Evolutionary conservation across 53 echinoderm and acorn worm genomes (phyloP).

Genomic region (Hippasteria phrygiana): DNA sequence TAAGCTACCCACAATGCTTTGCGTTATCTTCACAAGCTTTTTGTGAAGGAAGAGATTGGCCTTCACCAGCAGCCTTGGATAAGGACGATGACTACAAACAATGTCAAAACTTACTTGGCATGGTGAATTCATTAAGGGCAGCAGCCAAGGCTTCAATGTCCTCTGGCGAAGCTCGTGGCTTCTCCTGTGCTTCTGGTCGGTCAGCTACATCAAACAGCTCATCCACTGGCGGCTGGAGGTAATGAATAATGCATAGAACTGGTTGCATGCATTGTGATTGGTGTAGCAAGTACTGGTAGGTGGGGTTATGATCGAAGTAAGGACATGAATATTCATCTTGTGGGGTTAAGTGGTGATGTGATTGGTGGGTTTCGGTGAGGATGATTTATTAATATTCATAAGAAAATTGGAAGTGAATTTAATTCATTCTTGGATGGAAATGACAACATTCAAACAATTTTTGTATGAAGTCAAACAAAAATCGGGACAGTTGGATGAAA

Average conservation of each 20-base stretch:
- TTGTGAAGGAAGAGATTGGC: too few relatives aligned
- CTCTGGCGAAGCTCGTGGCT: slow-evolving; percentile 66
- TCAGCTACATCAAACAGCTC: slow-evolving; percentile 72
- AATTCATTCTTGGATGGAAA: slow-evolving; percentile 3
- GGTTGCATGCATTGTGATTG: slow-evolving; percentile 51
- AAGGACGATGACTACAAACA: not conserved
- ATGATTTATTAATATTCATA: slow-evolving; percentile 14
- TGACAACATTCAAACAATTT: not conserved
- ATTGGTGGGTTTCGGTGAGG: not conserved
- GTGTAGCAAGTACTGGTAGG: slow-evolving; percentile 10
- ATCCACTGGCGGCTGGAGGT: slow-evolving; percentile 82
- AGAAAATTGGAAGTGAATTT: not conserved
- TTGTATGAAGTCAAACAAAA: not conserved
- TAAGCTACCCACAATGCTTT: too few relatives aligned
- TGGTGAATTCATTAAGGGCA: slow-evolving; percentile 74
- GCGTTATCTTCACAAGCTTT: too few relatives aligned
- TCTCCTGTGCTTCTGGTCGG: slow-evolving; percentile 56
- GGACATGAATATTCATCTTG: slow-evolving; percentile 26
- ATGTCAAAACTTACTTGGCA: slow-evolving; percentile 32
- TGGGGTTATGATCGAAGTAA: slow-evolving; percentile 1
- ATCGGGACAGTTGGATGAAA: not conserved
- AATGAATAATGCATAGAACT: slow-evolving; percentile 55
- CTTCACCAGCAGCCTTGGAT: too few relatives aligned
- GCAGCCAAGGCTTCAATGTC: slow-evolving; percentile 80
- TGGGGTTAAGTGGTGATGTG: not conserved